A percentile compares a stretch with the other conserved stretches of the same genome.
phyloP scores from a whole-genome alignment of 2,888 invertebrate species.

The Himalopsyche kuldschensis region DNA sequence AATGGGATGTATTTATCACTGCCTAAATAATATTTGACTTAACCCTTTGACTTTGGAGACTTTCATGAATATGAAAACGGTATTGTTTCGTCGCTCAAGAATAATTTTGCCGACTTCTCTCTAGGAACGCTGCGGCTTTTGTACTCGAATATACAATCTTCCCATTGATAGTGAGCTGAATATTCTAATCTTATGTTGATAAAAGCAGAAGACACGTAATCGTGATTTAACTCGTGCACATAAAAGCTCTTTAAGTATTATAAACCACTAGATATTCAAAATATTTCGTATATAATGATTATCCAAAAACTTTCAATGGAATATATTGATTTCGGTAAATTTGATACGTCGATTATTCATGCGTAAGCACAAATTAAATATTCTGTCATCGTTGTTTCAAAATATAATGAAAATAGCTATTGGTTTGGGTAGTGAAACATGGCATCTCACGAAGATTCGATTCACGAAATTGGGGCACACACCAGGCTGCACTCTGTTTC shows the following conservation, averaged over 20 bases:
- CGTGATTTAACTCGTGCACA: not conserved
- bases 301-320: too few species aligned
- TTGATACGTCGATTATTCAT: too few species aligned
- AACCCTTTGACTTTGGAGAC: constrained; percentile 1
- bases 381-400: too few species aligned
- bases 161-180: not conserved
- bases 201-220: not conserved
- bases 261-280: not conserved
- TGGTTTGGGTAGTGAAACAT: too few species aligned
- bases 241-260: not conserved
- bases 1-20: not conserved
- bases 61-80: not conserved
- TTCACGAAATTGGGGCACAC: too few species aligned
- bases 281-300: too few species aligned
- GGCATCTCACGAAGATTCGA: too few species aligned
- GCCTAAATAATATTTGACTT: not conserved
- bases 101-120: not conserved
- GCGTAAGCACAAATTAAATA: too few species aligned
- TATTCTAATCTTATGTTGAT: not conserved
- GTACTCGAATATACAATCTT: not conserved
- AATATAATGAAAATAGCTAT: too few species aligned
- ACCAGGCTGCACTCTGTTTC: too few species aligned
- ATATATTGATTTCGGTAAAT: too few species aligned
- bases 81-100: not conserved
- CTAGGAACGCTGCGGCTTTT: not conserved